Evolutionary conservation across 2,888 invertebrate species (phyloP).

Genomic region (Microchrysa polita): DNA sequence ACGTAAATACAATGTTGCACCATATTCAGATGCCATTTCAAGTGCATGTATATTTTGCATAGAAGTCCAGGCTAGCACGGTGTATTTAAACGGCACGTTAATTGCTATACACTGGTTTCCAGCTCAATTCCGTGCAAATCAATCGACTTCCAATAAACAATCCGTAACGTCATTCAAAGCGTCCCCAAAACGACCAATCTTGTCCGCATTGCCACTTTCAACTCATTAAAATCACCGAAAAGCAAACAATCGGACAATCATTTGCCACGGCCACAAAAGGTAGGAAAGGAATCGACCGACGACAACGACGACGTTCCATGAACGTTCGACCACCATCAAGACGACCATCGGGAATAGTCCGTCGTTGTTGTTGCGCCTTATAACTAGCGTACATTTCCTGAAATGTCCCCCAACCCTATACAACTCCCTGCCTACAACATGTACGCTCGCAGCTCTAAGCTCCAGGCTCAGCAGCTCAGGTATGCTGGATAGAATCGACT

Average conservation of each 20-base stretch:
- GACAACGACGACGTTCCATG: conserved; percentile 5
- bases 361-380: no score
- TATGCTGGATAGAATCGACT: conserved; percentile 49
- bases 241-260: conserved; percentile 49
- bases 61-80: background rate
- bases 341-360: conserved; percentile 22
- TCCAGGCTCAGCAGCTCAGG: conserved; percentile 45
- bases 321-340: conserved; percentile 40
- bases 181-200: conserved; percentile 43
- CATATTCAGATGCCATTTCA: background rate
- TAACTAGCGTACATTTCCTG: background rate
- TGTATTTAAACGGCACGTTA: background rate
- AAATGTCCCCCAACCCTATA: conserved; percentile 37
- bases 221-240: conserved; percentile 49
- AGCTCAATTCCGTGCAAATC: conserved; percentile 29
- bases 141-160: conserved; percentile 37
- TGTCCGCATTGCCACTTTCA: conserved; percentile 47
- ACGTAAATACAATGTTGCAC: background rate
- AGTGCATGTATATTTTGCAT: background rate
- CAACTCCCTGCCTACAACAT: background rate
- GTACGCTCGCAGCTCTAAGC: conserved; percentile 52
- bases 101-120: background rate
- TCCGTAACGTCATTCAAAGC: conserved; percentile 13
- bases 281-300: conserved; percentile 33
- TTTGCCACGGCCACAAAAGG: conserved; percentile 47